A percentile compares a stretch with the other conserved stretches of the same genome.
These are phyloP conservation scores for Parauchenoglanis ngamensis DNA, from an alignment of 2,797 vertebrate genomes.

Conservation along the genomic window DNA sequence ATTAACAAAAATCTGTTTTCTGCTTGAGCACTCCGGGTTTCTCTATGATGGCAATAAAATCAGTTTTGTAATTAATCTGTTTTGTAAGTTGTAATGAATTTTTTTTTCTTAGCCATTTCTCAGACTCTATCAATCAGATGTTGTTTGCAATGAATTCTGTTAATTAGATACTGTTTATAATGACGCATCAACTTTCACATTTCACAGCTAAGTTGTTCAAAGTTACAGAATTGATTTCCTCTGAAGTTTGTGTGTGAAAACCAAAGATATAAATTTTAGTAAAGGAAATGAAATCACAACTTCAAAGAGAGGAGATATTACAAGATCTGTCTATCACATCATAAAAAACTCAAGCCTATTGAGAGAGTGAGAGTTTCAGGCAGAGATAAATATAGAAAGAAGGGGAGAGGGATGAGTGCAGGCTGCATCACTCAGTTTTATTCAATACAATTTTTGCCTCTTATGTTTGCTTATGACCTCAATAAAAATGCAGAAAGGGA, in stretches of 20 bases:
- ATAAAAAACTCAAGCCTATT: not conserved
- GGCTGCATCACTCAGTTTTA: constrained; percentile 50
- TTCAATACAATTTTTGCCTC: constrained; percentile 39
- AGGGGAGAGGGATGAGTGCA: not conserved
- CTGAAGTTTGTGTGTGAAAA: not conserved
- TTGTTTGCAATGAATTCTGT: not conserved
- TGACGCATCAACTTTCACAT: not conserved
- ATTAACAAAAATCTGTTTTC: not conserved
- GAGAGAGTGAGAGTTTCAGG: not conserved
- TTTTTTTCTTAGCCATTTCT: not conserved
- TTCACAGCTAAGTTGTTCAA: not conserved
- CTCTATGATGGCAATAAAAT: not conserved
- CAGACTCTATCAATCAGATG: not conserved
- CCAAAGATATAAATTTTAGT: not conserved
- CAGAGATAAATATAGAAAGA: not conserved
- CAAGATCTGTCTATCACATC: not conserved
- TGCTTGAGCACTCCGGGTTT: not conserved
- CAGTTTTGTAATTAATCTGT: not conserved
- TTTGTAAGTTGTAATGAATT: not conserved
- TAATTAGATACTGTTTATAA: not conserved
- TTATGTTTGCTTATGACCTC: constrained; percentile 36
- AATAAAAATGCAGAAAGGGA: not conserved
- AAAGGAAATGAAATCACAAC: not conserved
- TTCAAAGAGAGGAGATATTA: not conserved
- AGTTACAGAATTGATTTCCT: not conserved